These are phyloP conservation scores for Drosophila koepferae DNA, from an alignment of 2,888 invertebrate genomes.

Conservation along the genomic window DNA sequence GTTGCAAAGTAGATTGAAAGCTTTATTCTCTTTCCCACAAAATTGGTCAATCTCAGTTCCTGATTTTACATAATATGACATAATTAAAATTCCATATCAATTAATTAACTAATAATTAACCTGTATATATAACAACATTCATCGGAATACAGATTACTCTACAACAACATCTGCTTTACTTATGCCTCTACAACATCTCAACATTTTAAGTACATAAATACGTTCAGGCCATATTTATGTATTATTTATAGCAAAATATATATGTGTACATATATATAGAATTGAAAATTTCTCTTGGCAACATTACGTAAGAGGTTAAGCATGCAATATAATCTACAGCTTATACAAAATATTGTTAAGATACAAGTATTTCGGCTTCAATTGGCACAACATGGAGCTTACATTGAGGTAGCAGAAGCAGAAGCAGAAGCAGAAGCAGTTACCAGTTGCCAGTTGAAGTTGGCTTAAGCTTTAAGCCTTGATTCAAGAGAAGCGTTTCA, in stretches of 20 bases:
- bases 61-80: too few species aligned
- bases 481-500: conserved; percentile 53
- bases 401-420: conserved; percentile 11
- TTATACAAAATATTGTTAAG: conserved; percentile 8
- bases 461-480: conserved; percentile 51
- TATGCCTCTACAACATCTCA: background rate
- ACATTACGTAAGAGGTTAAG: background rate
- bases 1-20: too few species aligned
- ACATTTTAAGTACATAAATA: background rate
- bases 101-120: too few species aligned
- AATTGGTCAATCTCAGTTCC: too few species aligned
- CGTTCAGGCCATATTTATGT: background rate
- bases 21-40: too few species aligned
- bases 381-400: conserved; percentile 20
- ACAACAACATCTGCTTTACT: background rate
- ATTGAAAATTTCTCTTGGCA: background rate
- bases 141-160: background rate
- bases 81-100: background rate
- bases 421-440: conserved; percentile 5
- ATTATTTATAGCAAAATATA: background rate
- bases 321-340: background rate
- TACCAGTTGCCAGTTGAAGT: conserved; percentile 25
- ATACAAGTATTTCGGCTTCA: conserved; percentile 13
- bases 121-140: background rate
- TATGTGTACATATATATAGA: too few species aligned